Conservation (phyloP, 2,888 invertebrate genomes). For the Odontomyia ornata region DNA sequence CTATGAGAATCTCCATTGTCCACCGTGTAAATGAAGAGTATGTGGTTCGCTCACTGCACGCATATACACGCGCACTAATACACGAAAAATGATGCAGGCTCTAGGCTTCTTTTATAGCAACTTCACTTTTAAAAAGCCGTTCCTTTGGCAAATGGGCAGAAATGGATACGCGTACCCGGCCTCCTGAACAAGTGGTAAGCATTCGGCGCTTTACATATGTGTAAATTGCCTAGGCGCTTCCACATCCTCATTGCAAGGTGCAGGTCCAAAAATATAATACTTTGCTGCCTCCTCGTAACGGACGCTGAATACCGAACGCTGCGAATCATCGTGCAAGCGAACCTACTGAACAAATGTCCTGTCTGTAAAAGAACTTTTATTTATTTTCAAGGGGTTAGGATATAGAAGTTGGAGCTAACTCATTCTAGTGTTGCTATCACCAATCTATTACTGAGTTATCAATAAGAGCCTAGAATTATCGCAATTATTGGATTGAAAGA, state of each 20-base stretch:
- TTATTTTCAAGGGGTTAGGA: conserved; percentile 42
- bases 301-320: conserved; percentile 5
- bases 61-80: conserved; percentile 42
- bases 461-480: too few relatives aligned
- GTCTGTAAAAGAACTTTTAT: conserved; percentile 44
- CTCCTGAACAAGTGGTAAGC: conserved; percentile 37
- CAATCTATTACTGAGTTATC: neutral
- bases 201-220: conserved; percentile 31
- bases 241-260: conserved; percentile 26
- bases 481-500: too few relatives aligned
- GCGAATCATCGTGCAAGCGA: conserved; percentile 13
- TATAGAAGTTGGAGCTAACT: conserved; percentile 25
- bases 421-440: neutral
- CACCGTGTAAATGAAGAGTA: conserved; percentile 10
- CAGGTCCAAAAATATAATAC: conserved; percentile 38
- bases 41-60: conserved; percentile 9
- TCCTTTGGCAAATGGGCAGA: conserved; percentile 18
- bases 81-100: conserved; percentile 27
- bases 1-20: neutral
- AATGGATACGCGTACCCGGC: conserved; percentile 36
- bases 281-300: conserved; percentile 20
- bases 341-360: conserved; percentile 36
- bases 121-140: conserved; percentile 30
- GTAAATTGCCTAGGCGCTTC: conserved; percentile 41
- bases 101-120: conserved; percentile 31